A percentile compares a stretch with the other conserved stretches of the same genome.
These are phyloP conservation scores for Acromyrmex echinatior DNA, from an alignment of 1,140 invertebrate species.

Conservation along the genomic window DNA sequence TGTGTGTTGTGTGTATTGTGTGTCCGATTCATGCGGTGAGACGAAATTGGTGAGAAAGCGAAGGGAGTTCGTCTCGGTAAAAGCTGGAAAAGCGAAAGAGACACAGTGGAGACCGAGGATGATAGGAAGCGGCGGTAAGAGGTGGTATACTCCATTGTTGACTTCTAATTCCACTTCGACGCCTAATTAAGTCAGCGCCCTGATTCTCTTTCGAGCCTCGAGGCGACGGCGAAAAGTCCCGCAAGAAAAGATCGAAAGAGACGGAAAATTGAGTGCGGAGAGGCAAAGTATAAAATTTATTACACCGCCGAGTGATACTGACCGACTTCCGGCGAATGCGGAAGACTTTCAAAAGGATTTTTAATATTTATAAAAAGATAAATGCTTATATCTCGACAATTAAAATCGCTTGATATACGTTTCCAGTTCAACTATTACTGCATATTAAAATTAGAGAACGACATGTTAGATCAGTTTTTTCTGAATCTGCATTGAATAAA, in stretches of 20 bases:
- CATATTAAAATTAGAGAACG: background rate
- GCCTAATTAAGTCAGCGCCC: constrained; percentile 74
- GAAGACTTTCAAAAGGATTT: background rate
- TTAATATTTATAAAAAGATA: background rate
- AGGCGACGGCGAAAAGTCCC: constrained; percentile 43
- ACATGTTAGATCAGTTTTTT: background rate
- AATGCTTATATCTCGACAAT: background rate
- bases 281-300: constrained; percentile 52
- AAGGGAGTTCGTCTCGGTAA: constrained; percentile 51
- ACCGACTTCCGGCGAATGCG: constrained; percentile 43
- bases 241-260: constrained; percentile 33
- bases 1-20: background rate
- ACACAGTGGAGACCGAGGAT: background rate
- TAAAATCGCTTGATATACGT: background rate
- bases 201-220: constrained; percentile 65
- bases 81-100: constrained; percentile 56
- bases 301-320: constrained; percentile 29
- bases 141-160: constrained; percentile 64
- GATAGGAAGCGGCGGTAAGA: background rate
- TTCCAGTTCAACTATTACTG: background rate
- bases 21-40: constrained; percentile 64
- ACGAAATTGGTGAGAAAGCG: constrained; percentile 56
- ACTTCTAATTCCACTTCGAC: constrained; percentile 75
- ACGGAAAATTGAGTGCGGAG: constrained; percentile 35
- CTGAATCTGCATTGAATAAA: background rate